phyloP scores from a whole-genome alignment of 30 jellyfish, hydroid and myxozoan species.

The Cassiopea xamachana region DNA sequence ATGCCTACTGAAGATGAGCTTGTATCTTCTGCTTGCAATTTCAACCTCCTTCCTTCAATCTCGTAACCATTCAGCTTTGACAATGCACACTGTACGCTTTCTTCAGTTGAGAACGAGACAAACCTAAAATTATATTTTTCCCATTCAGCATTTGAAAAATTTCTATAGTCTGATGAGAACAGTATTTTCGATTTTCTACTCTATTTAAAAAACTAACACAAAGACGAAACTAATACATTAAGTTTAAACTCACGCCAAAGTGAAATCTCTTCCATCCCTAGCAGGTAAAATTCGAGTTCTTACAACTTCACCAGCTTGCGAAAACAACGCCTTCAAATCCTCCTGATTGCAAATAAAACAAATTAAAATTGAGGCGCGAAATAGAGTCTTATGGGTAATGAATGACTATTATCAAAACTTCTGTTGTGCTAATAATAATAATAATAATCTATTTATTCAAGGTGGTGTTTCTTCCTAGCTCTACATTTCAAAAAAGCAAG shows the following conservation, averaged over 20 bases:
- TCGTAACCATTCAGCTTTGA: slow-evolving; percentile 59
- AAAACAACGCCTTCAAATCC: slow-evolving; percentile 61
- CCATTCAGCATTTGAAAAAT: neutral
- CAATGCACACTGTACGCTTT: slow-evolving; percentile 63
- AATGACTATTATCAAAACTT: no score
- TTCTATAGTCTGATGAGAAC: neutral
- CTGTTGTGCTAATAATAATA: no score
- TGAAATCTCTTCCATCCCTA: slow-evolving; percentile 78
- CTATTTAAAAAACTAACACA: no score
- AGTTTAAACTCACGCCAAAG: slow-evolving; percentile 64
- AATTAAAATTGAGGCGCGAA: neutral
- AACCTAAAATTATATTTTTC: slow-evolving; percentile 32
- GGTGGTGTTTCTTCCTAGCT: no score
- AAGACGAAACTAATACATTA: no score
- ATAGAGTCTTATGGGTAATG: neutral
- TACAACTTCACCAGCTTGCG: slow-evolving; percentile 68
- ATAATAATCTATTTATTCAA: no score
- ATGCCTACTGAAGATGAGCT: neutral
- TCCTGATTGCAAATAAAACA: slow-evolving; percentile 28
- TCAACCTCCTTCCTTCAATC: slow-evolving; percentile 75
- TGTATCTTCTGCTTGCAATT: slow-evolving; percentile 61
- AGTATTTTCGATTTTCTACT: neutral
- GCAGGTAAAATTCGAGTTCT: slow-evolving; percentile 69
- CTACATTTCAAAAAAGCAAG: no score
- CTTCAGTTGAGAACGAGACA: slow-evolving; percentile 53